Conservation (phyloP, 2,888 invertebrate species). For the Drosophila lacicola region DNA sequence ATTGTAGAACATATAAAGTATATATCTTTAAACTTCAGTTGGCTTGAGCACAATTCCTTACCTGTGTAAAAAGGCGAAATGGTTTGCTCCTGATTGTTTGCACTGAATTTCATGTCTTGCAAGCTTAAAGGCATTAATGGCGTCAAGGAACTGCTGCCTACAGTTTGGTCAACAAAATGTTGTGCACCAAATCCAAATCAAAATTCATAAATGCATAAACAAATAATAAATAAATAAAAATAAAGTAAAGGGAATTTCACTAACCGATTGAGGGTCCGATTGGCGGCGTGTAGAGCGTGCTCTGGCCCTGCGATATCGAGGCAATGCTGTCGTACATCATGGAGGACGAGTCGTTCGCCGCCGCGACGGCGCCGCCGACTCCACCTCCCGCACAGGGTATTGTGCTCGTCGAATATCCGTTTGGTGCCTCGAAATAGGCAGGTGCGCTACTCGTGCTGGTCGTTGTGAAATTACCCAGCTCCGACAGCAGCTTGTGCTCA, state of each 20-base stretch:
- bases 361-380: conserved; percentile 49
- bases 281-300: conserved; percentile 91
- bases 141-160: conserved; percentile 88
- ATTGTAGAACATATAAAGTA: too few species aligned
- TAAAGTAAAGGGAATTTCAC: conserved; percentile 46
- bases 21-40: too few species aligned
- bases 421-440: conserved; percentile 86
- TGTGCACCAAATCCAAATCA: conserved; percentile 13
- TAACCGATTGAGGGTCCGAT: conserved; percentile 89
- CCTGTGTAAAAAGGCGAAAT: conserved; percentile 90
- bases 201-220: conserved; percentile 20
- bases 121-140: conserved; percentile 90
- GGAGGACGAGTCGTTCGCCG: conserved; percentile 86
- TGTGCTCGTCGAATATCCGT: conserved; percentile 74
- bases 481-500: conserved; percentile 94
- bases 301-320: conserved; percentile 90
- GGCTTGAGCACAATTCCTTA: conserved; percentile 82
- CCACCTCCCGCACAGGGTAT: conserved; percentile 64
- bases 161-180: not conserved
- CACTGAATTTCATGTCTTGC: conserved; percentile 91
- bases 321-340: conserved; percentile 90
- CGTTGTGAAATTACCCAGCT: conserved; percentile 89
- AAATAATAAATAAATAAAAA: conserved; percentile 7
- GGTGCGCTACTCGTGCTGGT: conserved; percentile 73
- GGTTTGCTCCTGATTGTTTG: conserved; percentile 88